These are phyloP conservation scores for Archilochus colubris DNA, from an alignment of 2,113 vertebrate species.

Conservation along the genomic window DNA sequence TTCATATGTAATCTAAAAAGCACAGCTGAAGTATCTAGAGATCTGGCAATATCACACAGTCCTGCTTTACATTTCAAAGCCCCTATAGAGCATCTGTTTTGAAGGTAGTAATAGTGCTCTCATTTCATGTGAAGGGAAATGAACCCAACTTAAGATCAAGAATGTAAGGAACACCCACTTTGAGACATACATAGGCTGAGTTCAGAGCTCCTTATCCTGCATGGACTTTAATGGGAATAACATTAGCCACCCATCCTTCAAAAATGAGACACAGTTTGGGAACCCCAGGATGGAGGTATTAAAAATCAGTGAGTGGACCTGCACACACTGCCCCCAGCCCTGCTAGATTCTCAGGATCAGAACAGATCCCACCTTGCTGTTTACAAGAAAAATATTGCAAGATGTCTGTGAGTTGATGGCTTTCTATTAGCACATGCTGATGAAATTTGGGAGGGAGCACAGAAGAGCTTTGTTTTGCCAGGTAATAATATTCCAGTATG, in stretches of 20 bases:
- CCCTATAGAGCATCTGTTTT: neutral
- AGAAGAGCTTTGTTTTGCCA: neutral
- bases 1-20: constrained; percentile 33
- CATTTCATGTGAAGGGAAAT: constrained; percentile 19
- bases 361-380: neutral
- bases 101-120: neutral
- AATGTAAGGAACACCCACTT: constrained; percentile 4
- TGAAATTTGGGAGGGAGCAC: neutral
- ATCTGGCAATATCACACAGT: neutral
- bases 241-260: neutral
- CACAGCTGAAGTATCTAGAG: constrained; percentile 20
- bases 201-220: neutral
- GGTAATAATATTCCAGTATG: neutral
- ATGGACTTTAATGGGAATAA: neutral
- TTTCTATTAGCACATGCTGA: neutral
- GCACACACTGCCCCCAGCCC: neutral
- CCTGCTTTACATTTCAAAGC: constrained; percentile 27
- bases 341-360: neutral
- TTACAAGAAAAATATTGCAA: neutral
- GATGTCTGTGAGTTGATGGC: neutral
- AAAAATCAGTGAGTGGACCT: neutral
- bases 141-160: constrained; percentile 13
- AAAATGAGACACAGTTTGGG: neutral
- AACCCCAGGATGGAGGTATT: neutral
- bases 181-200: neutral